Conservation (phyloP, 1,140 invertebrate species). For the Pteromalus puparum region DNA sequence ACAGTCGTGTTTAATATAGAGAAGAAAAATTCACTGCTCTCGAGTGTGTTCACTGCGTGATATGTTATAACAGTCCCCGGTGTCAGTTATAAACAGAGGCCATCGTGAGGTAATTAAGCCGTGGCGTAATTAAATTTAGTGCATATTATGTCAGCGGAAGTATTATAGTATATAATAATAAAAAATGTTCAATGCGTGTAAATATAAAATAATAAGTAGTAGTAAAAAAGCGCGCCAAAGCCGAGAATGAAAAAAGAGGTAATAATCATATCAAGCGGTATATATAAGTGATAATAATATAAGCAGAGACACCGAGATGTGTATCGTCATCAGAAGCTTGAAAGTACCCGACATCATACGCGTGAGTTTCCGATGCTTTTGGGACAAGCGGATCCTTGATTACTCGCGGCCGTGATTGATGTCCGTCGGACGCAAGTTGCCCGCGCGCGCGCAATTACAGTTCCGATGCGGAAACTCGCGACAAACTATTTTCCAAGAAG, state of each 20-base stretch:
- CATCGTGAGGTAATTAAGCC: background rate
- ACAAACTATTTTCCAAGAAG: slow-evolving; percentile 18
- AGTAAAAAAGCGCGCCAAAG: slow-evolving; percentile 12
- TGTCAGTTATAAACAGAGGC: background rate
- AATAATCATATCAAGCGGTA: background rate
- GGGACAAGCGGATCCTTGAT: background rate
- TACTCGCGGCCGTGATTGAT: slow-evolving; percentile 1
- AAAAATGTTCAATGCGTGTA: background rate
- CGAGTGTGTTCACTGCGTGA: background rate
- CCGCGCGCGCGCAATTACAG: background rate
- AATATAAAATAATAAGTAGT: background rate
- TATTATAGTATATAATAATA: background rate
- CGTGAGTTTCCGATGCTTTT: background rate
- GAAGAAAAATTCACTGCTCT: background rate
- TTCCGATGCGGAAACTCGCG: background rate
- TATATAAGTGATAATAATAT: background rate
- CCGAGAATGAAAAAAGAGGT: slow-evolving; percentile 6
- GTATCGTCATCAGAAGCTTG: background rate
- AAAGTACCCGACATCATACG: too few species aligned
- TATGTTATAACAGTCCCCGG: background rate
- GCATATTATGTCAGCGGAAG: too few species aligned
- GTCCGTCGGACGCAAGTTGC: background rate
- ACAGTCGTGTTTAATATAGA: slow-evolving; percentile 2
- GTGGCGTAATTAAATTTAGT: background rate
- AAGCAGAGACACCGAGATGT: background rate